These are phyloP conservation scores for Lasioglossum vierecki DNA, from an alignment of 2,888 invertebrate genomes.

Conservation along the genomic window DNA sequence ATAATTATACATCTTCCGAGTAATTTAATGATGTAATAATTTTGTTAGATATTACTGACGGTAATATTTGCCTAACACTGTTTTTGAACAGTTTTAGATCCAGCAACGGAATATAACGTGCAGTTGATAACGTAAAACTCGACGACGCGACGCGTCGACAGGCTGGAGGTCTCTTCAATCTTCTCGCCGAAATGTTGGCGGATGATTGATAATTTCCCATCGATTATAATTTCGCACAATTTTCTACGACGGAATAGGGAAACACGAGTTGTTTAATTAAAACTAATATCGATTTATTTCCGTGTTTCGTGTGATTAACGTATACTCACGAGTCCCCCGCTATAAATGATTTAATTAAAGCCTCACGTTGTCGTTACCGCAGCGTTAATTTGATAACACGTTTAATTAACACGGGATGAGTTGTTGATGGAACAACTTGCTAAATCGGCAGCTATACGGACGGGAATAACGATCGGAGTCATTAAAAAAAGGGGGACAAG, in stretches of 20 bases:
- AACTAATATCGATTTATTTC: constrained; percentile 67
- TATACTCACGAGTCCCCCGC: constrained; percentile 43
- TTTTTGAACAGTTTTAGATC: constrained; percentile 30
- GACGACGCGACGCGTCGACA: neutral
- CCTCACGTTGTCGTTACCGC: constrained; percentile 54
- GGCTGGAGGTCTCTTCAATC: constrained; percentile 11
- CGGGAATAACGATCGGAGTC: constrained; percentile 21
- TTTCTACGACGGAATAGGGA: constrained; percentile 26
- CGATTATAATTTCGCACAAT: constrained; percentile 51
- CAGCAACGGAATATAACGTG: constrained; percentile 1
- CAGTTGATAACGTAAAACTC: neutral
- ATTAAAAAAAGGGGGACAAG: constrained; percentile 1
- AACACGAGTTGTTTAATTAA: constrained; percentile 60
- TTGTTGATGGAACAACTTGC: constrained; percentile 46
- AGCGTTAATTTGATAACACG: constrained; percentile 66
- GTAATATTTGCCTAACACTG: constrained; percentile 13
- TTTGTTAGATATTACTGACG: neutral
- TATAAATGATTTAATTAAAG: constrained; percentile 70
- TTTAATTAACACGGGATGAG: constrained; percentile 65
- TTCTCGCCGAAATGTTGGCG: neutral
- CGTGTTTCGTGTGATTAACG: constrained; percentile 55
- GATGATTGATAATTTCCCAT: constrained; percentile 49
- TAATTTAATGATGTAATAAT: constrained; percentile 4
- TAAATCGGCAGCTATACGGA: constrained; percentile 28
- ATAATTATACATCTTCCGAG: neutral